Conservation (phyloP, 35 echinoderm and acorn worm species). For the Strongylocentrotus purpuratus region DNA sequence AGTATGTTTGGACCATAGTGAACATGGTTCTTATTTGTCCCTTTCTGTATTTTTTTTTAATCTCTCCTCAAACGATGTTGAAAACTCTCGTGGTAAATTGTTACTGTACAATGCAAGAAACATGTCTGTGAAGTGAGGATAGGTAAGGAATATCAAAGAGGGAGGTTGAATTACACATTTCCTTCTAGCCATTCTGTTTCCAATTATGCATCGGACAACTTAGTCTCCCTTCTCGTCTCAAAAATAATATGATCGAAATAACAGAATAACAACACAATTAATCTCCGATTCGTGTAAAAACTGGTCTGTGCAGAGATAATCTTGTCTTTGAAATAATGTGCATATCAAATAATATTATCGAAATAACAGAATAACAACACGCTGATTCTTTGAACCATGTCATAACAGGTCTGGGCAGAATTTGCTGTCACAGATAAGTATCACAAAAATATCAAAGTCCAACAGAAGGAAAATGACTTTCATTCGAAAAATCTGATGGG, state of each 20-base stretch:
- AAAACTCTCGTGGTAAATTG: background rate
- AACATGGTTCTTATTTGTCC: too few species aligned
- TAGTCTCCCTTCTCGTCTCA: background rate
- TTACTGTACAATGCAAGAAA: too few species aligned
- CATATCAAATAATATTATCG: background rate
- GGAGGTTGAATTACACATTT: background rate
- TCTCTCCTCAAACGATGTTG: too few species aligned
- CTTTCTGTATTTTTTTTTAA: too few species aligned
- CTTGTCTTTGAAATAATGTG: too few species aligned
- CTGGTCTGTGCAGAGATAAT: too few species aligned
- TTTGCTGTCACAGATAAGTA: background rate
- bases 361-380: background rate
- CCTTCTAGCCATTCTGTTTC: background rate
- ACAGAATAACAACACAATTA: background rate
- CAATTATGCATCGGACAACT: background rate
- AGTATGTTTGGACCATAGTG: too few species aligned
- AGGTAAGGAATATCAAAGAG: background rate
- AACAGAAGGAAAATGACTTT: background rate
- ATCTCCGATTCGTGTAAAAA: too few species aligned
- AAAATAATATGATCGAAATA: background rate
- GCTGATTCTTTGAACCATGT: background rate
- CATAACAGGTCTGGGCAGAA: background rate
- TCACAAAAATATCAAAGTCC: background rate
- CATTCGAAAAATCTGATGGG: background rate
- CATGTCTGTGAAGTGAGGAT: background rate